Conservation (phyloP, 1,140 invertebrate genomes). For the Ganaspis sp. region DNA sequence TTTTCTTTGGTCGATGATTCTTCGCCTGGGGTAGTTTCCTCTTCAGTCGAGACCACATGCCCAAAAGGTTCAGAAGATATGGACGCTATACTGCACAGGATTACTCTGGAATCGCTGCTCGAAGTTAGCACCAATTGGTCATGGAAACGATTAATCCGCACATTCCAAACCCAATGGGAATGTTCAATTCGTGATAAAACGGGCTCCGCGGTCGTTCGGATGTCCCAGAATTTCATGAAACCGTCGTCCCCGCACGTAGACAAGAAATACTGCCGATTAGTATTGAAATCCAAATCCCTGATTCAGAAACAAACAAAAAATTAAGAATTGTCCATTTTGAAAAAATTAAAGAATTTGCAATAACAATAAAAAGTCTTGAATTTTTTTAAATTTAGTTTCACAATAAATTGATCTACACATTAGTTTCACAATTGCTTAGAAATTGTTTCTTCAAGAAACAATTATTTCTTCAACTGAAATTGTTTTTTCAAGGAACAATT, state of each 20-base stretch:
- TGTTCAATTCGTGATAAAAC: slow-evolving; percentile 91
- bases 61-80: slow-evolving; percentile 90
- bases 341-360: too few relatives aligned
- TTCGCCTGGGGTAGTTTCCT: slow-evolving; percentile 62
- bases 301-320: too few relatives aligned
- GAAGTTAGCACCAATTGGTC: slow-evolving; percentile 97
- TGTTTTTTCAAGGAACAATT: too few relatives aligned
- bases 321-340: too few relatives aligned
- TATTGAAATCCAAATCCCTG: slow-evolving; percentile 96
- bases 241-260: slow-evolving; percentile 97
- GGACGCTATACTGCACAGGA: slow-evolving; percentile 90
- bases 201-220: slow-evolving; percentile 86
- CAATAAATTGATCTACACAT: too few relatives aligned
- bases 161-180: slow-evolving; percentile 97
- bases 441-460: too few relatives aligned
- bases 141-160: slow-evolving; percentile 96
- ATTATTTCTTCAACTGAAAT: too few relatives aligned
- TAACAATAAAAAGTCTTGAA: too few relatives aligned
- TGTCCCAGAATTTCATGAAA: slow-evolving; percentile 96
- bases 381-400: too few relatives aligned
- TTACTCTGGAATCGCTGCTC: slow-evolving; percentile 94
- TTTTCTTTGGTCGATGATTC: slow-evolving; percentile 69
- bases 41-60: slow-evolving; percentile 76
- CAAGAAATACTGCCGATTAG: slow-evolving; percentile 95
- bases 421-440: too few relatives aligned